A percentile compares a stretch with the other conserved stretches of the same genome.
phyloP scores from a whole-genome alignment of 2,113 vertebrate species.

The Erythrolamprus reginae region DNA sequence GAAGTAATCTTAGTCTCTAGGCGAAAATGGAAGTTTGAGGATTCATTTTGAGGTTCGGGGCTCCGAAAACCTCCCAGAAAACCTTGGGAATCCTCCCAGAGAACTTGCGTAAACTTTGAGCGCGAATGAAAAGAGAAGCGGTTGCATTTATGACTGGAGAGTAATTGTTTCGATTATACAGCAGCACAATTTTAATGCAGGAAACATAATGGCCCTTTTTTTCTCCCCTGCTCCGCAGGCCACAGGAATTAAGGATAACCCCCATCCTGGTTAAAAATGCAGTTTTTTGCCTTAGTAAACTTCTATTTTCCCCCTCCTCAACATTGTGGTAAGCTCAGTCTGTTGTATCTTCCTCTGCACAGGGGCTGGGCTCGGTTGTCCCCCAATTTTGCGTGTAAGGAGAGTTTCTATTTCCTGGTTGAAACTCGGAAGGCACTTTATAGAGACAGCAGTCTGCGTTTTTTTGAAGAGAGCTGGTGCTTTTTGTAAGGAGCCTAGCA shows the following conservation, averaged over 20 bases:
- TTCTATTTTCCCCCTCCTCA: too few relatives aligned
- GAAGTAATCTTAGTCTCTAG: not conserved
- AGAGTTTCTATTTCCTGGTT: not conserved
- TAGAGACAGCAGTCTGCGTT: too few relatives aligned
- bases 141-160: not conserved
- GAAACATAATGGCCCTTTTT: not conserved
- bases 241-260: not conserved
- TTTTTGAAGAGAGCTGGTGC: not conserved
- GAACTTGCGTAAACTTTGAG: not conserved
- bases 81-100: not conserved
- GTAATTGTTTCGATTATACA: not conserved
- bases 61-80: not conserved
- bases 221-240: not conserved
- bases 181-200: not conserved
- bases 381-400: not conserved
- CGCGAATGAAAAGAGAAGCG: not conserved
- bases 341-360: not conserved
- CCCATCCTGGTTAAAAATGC: not conserved
- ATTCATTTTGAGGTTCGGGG: too few relatives aligned
- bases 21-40: not conserved
- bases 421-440: not conserved
- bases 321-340: not conserved
- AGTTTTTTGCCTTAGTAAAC: not conserved
- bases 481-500: not conserved
- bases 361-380: too few relatives aligned